Conservation (phyloP, 2,797 vertebrate species). For the Podarcis siculus region DNA sequence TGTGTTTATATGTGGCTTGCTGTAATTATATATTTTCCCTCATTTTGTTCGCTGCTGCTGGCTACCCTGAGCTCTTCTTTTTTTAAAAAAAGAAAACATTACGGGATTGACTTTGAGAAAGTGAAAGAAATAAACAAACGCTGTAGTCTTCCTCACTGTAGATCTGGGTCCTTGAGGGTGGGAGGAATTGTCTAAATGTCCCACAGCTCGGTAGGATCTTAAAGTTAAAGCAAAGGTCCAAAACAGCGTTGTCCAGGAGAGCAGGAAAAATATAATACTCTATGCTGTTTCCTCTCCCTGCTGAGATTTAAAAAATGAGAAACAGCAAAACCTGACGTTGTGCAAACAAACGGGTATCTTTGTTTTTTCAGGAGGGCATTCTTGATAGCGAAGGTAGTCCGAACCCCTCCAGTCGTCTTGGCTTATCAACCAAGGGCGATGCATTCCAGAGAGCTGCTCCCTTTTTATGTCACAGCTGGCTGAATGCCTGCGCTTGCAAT, state of each 20-base stretch:
- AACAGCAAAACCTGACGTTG: slow-evolving; percentile 39
- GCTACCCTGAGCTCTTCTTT: too few species aligned
- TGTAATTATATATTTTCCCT: background rate
- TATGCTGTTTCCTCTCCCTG: slow-evolving; percentile 34
- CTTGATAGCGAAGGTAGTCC: slow-evolving; percentile 60
- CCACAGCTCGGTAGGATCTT: slow-evolving; percentile 12
- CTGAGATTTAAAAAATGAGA: slow-evolving; percentile 35
- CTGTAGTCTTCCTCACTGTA: background rate
- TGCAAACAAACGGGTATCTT: slow-evolving; percentile 64
- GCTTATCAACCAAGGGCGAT: slow-evolving; percentile 72
- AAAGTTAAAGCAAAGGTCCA: background rate
- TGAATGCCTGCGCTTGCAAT: slow-evolving; percentile 55
- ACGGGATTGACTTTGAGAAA: background rate
- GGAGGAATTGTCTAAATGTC: background rate
- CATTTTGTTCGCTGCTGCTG: background rate
- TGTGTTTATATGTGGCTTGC: background rate
- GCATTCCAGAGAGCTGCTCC: slow-evolving; percentile 78
- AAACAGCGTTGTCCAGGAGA: background rate
- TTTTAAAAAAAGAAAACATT: background rate
- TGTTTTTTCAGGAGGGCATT: slow-evolving; percentile 28
- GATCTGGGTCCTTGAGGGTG: background rate
- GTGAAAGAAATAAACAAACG: background rate
- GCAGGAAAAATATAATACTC: slow-evolving; percentile 29
- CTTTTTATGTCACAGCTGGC: slow-evolving; percentile 73
- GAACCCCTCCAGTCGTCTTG: slow-evolving; percentile 64